Conservation (phyloP, 2,888 invertebrate genomes). For the Hermodice carunculata region DNA sequence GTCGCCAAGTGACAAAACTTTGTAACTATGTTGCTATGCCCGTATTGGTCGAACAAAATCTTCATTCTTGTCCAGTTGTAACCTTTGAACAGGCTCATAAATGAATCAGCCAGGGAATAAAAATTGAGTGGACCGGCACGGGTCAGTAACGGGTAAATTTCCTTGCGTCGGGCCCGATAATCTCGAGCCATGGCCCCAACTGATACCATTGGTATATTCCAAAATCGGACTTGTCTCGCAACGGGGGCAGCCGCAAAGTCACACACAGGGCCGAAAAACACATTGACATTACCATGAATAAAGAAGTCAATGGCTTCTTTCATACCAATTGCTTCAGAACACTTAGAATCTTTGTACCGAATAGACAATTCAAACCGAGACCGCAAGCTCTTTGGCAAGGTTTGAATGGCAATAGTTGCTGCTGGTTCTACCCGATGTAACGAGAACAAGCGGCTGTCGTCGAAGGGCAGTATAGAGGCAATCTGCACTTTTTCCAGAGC, state of each 20-base stretch:
- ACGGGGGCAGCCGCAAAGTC: conserved; percentile 76
- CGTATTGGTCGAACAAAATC: conserved; percentile 6
- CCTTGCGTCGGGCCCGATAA: conserved; percentile 73
- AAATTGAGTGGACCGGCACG: conserved; percentile 13
- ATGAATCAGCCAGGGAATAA: conserved; percentile 1
- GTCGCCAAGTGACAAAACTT: not conserved
- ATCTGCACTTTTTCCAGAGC: too few species aligned
- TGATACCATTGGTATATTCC: conserved; percentile 80
- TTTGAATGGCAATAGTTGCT: conserved; percentile 12
- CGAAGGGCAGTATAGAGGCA: conserved; percentile 9
- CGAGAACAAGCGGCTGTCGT: conserved; percentile 16
- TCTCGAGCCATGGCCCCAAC: conserved; percentile 86
- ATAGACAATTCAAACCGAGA: conserved; percentile 1
- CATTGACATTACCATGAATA: conserved; percentile 43
- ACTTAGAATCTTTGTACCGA: conserved; percentile 51
- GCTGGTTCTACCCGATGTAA: conserved; percentile 9
- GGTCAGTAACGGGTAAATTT: conserved; percentile 22
- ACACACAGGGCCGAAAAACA: conserved; percentile 37
- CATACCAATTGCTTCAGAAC: conserved; percentile 52
- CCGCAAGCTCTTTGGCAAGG: not conserved
- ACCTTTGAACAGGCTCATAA: not conserved
- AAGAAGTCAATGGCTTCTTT: conserved; percentile 56
- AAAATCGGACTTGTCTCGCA: conserved; percentile 83
- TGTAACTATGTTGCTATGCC: not conserved
- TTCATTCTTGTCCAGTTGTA: conserved; percentile 15